Percentiles rank a stretch among this genome's conserved stretches.
Conservation (phyloP, 1,140 invertebrate genomes). For the Lethrus apterus region DNA sequence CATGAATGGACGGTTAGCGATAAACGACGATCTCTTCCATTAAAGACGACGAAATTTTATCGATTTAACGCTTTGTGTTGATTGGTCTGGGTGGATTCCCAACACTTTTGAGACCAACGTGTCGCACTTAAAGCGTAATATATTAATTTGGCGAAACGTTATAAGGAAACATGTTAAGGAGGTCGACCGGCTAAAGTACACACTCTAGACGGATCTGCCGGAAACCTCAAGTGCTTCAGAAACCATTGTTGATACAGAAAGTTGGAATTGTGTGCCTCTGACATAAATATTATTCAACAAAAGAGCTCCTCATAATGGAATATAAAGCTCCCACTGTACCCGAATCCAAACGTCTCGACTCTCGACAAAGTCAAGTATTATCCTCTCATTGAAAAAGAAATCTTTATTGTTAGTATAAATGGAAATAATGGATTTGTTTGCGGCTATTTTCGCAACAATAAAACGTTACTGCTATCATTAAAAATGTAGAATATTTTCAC, state of each 20-base stretch:
- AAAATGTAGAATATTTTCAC: conserved; percentile 1
- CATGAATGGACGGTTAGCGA: too few species aligned
- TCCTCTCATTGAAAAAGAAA: conserved; percentile 13
- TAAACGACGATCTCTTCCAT: too few species aligned
- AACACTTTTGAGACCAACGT: too few species aligned
- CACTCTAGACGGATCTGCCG: conserved; percentile 17
- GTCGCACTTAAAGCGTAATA: too few species aligned
- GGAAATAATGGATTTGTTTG: conserved; percentile 1
- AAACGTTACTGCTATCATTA: too few species aligned
- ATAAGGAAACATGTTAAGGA: conserved; percentile 23
- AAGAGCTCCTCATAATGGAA: conserved; percentile 26
- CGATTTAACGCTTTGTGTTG: too few species aligned
- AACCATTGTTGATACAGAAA: conserved; percentile 22
- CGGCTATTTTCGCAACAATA: not conserved
- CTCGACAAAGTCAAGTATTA: conserved; percentile 22
- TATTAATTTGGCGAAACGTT: conserved; percentile 10
- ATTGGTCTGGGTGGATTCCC: too few species aligned
- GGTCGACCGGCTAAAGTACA: conserved; percentile 15
- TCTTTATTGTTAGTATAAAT: conserved; percentile 11
- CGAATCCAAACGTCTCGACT: conserved; percentile 22
- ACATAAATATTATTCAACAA: conserved; percentile 32
- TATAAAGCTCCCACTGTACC: conserved; percentile 24
- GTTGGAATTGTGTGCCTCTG: conserved; percentile 25
- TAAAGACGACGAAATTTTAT: too few species aligned
- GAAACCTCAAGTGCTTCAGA: conserved; percentile 21